A percentile compares a stretch with the other conserved stretches of the same genome.
phyloP scores from a whole-genome alignment of 2,113 vertebrate genomes.

The Mohoua ochrocephala region DNA sequence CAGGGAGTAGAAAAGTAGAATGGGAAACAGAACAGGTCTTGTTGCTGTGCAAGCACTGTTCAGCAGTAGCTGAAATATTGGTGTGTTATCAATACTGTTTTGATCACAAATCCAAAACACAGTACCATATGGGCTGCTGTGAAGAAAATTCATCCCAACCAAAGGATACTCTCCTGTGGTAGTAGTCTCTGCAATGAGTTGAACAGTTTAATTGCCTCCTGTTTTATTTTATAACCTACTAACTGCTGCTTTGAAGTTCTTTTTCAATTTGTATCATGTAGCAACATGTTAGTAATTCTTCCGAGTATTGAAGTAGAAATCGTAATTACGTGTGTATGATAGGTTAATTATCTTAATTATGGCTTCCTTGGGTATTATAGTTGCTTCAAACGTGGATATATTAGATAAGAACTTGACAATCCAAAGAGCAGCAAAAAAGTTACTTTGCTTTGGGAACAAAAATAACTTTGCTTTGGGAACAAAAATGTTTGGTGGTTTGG shows the following conservation, averaged over 20 bases:
- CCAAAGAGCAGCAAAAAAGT: background rate
- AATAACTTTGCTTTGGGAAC: background rate
- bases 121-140: background rate
- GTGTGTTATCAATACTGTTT: background rate
- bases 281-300: background rate
- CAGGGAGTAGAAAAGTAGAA: background rate
- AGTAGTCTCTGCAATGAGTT: background rate
- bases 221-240: constrained; percentile 31
- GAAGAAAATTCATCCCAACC: background rate
- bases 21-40: background rate
- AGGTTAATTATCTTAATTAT: constrained; percentile 45
- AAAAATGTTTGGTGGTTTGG: background rate
- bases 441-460: background rate
- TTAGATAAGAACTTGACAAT: background rate
- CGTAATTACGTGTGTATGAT: background rate
- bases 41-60: background rate
- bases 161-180: background rate
- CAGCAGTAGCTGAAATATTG: background rate
- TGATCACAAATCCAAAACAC: background rate
- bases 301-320: background rate
- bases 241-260: background rate
- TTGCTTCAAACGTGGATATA: background rate
- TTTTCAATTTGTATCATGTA: background rate
- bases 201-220: background rate
- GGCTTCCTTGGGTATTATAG: background rate